Evolutionary conservation across 2,113 vertebrate species (phyloP), one percentile per base, ranked within the genome.

Genomic region (Miniopterus natalensis): DNA sequence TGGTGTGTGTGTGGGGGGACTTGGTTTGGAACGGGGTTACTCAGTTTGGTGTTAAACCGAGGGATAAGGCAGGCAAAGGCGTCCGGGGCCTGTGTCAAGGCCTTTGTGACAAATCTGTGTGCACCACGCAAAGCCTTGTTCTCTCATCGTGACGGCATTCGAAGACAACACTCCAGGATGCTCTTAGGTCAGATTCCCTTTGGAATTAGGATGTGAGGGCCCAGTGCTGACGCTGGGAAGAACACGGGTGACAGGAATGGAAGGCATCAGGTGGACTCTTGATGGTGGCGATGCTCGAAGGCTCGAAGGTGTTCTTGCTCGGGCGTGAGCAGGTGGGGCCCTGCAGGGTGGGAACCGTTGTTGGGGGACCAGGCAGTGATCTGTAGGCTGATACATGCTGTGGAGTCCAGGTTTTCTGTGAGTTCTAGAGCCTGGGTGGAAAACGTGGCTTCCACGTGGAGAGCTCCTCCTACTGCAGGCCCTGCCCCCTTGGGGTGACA

Each of bases 401-500:
- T 42, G 36, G 63, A 1, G 36, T 36, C 10, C 42, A 61, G 74
- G 77, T 25, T 92, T 53, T 75, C 21, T 49, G n/a, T 66, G 57
- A 77, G 42, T n/a, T 14, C 49, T 65, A 61, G 57, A 88, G 63
- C 31, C 81, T 29, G 47, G 40, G 53, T 47, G 85, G n/a, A 42
- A 80, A 90, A 49, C 66, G 70, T 61, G 93, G 84, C 70, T 86
- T 61, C 61, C 84, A 65, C 53, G 10, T 47, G 88, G 63, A 65
- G 68, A 84, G 70, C 88, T 71, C 92, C 75, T 59, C 89, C 96
- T 65, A 45, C 80, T 12, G 20, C 47, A 36, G 5, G 55, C 75
- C 83, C 68, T 40, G n/a, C 65, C 96, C 92, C 90, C 78, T 55
- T 21, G 92, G 90, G 53, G n/a, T 53, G 90, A 12, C 97, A 93